These are phyloP conservation scores for Corythornis vintsioides DNA, from an alignment of 2,113 vertebrate genomes.

Conservation along the genomic window DNA sequence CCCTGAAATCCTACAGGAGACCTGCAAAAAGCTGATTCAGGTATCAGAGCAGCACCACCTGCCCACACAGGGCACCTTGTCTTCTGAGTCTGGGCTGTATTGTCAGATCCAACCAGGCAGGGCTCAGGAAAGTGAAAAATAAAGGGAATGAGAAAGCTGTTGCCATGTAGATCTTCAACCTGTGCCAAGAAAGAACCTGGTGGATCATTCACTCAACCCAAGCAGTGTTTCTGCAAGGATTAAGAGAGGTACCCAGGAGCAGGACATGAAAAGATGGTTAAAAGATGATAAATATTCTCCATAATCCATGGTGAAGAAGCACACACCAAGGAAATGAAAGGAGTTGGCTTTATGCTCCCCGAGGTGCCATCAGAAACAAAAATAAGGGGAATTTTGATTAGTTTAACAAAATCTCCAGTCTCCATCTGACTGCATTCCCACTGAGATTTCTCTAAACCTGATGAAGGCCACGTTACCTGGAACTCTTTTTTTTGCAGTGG, in stretches of 20 bases:
- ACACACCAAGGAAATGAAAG: background rate
- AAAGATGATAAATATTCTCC: background rate
- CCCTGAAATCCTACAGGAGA: background rate
- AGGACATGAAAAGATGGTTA: background rate
- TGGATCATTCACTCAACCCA: background rate
- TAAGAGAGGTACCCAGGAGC: background rate
- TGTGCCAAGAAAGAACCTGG: background rate
- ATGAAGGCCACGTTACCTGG: background rate
- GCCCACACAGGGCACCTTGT: background rate
- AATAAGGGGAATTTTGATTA: background rate
- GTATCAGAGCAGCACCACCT: background rate
- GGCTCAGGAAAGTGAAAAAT: background rate
- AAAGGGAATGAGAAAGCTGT: background rate
- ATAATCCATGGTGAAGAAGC: background rate
- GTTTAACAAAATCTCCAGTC: background rate
- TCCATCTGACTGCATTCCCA: background rate
- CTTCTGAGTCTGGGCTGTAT: background rate
- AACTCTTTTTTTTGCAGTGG: background rate
- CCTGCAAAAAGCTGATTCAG: background rate
- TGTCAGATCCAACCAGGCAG: background rate
- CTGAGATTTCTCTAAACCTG: background rate
- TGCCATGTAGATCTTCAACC: background rate
- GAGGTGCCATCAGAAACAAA: background rate
- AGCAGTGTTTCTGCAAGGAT: background rate
- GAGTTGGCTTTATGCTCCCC: background rate